Percentiles rank a stretch among this genome's conserved stretches.
These are phyloP conservation scores for Macropodus opercularis DNA, from an alignment of 2,797 vertebrate genomes.

Conservation along the genomic window DNA sequence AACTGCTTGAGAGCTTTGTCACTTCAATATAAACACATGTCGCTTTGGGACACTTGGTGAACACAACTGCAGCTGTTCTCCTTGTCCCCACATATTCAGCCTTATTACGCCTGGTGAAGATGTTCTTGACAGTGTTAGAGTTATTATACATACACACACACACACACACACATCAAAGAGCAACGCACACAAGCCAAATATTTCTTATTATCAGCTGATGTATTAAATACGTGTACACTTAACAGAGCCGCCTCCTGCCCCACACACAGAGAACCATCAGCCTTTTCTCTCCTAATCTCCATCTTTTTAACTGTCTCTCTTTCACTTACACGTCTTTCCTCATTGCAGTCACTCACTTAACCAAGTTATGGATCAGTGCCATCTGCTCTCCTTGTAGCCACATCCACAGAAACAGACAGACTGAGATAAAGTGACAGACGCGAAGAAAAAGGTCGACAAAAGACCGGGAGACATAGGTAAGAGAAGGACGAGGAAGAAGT, in stretches of 20 bases:
- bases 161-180: background rate
- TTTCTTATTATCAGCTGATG: slow-evolving; percentile 18
- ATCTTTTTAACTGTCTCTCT: slow-evolving; percentile 27
- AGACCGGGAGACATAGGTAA: slow-evolving; percentile 3
- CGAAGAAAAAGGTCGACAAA: slow-evolving; percentile 27
- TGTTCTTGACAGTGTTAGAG: slow-evolving; percentile 11
- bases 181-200: slow-evolving; percentile 10
- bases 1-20: background rate
- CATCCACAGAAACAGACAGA: slow-evolving; percentile 32
- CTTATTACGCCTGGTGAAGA: slow-evolving; percentile 8
- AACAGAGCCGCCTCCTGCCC: slow-evolving; percentile 19
- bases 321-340: slow-evolving; percentile 39
- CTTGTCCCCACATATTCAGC: too few relatives aligned
- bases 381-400: slow-evolving; percentile 60
- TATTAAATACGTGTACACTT: slow-evolving; percentile 26
- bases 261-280: slow-evolving; percentile 14
- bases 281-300: slow-evolving; percentile 36
- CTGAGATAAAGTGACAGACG: slow-evolving; percentile 34
- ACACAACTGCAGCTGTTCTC: background rate
- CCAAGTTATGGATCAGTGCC: slow-evolving; percentile 68
- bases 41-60: background rate
- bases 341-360: slow-evolving; percentile 63
- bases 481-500: slow-evolving; percentile 13
- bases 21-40: background rate
- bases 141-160: background rate